phyloP scores from a whole-genome alignment of 1,140 invertebrate genomes.

The Seison nebaliae region DNA sequence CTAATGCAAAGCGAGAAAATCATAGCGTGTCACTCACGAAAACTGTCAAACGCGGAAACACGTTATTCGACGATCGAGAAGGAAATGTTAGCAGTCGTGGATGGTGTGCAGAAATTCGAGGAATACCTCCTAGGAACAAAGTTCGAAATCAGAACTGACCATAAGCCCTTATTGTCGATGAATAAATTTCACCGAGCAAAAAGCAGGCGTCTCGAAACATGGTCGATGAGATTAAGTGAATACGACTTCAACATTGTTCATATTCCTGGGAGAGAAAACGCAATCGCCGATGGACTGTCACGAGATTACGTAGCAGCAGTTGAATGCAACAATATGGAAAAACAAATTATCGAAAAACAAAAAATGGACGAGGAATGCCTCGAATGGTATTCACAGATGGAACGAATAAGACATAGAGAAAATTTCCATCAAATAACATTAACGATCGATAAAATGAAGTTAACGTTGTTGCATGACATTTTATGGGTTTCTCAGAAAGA shows the following conservation, averaged over 20 bases:
- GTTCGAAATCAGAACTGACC: conserved; percentile 30
- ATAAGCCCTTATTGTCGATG: conserved; percentile 26
- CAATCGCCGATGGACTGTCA: conserved; percentile 16
- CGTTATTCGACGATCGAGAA: conserved; percentile 21
- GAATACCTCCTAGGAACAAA: conserved; percentile 24
- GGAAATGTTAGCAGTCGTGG: conserved; percentile 23
- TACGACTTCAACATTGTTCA: neutral
- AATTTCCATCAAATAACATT: too few species aligned
- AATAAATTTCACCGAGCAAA: conserved; percentile 15
- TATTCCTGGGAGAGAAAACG: neutral
- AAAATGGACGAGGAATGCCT: too few species aligned
- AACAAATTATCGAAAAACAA: too few species aligned
- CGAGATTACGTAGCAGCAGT: conserved; percentile 19
- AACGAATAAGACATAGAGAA: too few species aligned
- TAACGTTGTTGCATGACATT: too few species aligned
- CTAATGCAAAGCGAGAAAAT: too few species aligned
- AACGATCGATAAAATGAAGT: too few species aligned
- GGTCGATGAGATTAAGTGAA: conserved; percentile 1
- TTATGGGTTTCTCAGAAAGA: too few species aligned
- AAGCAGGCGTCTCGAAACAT: neutral
- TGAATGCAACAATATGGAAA: too few species aligned
- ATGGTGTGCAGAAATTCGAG: conserved; percentile 23
- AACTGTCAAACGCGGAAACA: conserved; percentile 1
- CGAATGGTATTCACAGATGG: too few species aligned
- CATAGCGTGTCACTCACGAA: neutral